phyloP scores from a whole-genome alignment of 2,888 invertebrate species.

The Trissonchulus latispiculum region DNA sequence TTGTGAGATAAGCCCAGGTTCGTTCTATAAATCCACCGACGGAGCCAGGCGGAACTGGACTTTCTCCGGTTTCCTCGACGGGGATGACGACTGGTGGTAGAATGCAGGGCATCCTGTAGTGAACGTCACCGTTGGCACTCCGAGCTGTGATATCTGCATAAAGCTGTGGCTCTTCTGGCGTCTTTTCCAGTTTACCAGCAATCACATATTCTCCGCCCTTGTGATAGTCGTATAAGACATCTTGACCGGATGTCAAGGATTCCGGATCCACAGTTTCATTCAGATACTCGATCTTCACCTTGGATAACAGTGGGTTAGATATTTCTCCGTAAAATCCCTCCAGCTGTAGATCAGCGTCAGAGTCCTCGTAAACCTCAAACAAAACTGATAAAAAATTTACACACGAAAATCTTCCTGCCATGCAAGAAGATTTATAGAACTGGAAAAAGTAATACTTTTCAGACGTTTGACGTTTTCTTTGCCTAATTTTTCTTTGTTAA shows the following conservation, averaged over 20 bases:
- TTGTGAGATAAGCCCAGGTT: conserved; percentile 59
- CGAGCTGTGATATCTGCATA: neutral
- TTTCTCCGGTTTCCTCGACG: neutral
- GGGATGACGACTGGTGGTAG: neutral
- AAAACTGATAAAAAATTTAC: too few relatives aligned
- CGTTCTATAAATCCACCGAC: conserved; percentile 48
- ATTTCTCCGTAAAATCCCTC: conserved; percentile 55
- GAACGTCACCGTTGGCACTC: neutral
- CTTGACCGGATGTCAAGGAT: conserved; percentile 49
- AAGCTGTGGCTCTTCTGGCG: neutral
- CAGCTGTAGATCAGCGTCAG: conserved; percentile 59
- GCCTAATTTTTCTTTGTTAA: too few relatives aligned
- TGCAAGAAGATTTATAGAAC: too few relatives aligned
- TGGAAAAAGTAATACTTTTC: too few relatives aligned
- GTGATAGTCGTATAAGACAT: conserved; percentile 51
- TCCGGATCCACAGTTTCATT: conserved; percentile 28
- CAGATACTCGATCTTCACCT: conserved; percentile 57
- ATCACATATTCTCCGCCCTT: conserved; percentile 58
- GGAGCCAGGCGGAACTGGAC: neutral
- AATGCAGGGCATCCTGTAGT: too few relatives aligned
- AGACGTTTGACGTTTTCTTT: too few relatives aligned
- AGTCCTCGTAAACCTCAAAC: conserved; percentile 54
- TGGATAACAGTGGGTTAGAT: conserved; percentile 58
- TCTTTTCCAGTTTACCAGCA: conserved; percentile 54
- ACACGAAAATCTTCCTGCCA: too few relatives aligned